A percentile compares a stretch with the other conserved stretches of the same genome.
Evolutionary conservation across 1,140 invertebrate genomes (phyloP).

Genomic region (Mycetomoellerius zeteki): DNA sequence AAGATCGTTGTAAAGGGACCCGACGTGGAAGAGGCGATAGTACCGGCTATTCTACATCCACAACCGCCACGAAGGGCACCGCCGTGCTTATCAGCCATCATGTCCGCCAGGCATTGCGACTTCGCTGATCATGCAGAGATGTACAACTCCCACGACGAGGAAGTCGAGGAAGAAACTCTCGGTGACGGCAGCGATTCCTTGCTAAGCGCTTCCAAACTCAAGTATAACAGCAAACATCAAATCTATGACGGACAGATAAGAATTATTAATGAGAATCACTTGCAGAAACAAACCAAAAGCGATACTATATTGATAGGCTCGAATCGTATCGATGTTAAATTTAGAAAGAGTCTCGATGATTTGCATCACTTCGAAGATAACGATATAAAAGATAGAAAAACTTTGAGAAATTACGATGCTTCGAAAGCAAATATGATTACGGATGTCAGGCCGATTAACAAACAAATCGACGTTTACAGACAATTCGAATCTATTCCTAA

Average conservation of each 20-base stretch:
- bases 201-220: constrained; percentile 89
- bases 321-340: constrained; percentile 15
- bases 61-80: constrained; percentile 88
- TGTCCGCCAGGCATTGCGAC: constrained; percentile 78
- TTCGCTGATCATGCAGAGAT: constrained; percentile 76
- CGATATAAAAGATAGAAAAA: constrained; percentile 55
- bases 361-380: constrained; percentile 36
- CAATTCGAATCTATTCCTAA: constrained; percentile 65
- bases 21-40: constrained; percentile 88
- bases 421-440: constrained; percentile 36
- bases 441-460: neutral
- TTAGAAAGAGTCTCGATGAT: constrained; percentile 64
- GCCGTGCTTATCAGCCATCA: constrained; percentile 79
- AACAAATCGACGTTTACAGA: constrained; percentile 59
- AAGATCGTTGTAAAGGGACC: constrained; percentile 84
- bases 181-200: constrained; percentile 91
- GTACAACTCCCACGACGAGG: constrained; percentile 85
- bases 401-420: constrained; percentile 70
- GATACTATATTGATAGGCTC: constrained; percentile 11
- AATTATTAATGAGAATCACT: constrained; percentile 13
- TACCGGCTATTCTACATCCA: constrained; percentile 89
- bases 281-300: constrained; percentile 49
- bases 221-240: constrained; percentile 77
- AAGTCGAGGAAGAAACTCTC: constrained; percentile 90
- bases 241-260: constrained; percentile 72